A percentile compares a stretch with the other conserved stretches of the same genome.
Conservation (phyloP, 2,113 vertebrate species). For the Oreotrochilus melanogaster region DNA sequence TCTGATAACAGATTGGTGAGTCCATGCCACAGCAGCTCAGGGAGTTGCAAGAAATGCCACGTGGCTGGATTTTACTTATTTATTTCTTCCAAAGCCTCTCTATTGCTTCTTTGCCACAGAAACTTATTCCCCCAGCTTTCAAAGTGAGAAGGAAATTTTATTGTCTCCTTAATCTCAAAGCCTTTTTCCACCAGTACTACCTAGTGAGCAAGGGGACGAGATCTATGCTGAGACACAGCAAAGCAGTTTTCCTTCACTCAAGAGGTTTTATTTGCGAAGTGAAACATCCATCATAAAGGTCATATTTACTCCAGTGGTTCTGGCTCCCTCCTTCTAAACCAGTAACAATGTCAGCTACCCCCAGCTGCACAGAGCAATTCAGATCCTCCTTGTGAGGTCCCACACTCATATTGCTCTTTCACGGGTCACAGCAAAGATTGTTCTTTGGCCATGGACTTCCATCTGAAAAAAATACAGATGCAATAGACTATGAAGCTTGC, state of each 20-base stretch:
- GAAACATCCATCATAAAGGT: conserved; percentile 41
- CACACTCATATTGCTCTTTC: fast-evolving
- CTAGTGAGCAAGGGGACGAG: background rate
- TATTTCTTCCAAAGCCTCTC: background rate
- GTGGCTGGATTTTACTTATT: background rate
- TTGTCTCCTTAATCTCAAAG: conserved; percentile 45
- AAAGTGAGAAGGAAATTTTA: conserved; percentile 54
- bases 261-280: conserved; percentile 12
- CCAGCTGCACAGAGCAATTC: conserved; percentile 24
- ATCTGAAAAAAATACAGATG: background rate
- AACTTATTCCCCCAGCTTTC: conserved; percentile 52
- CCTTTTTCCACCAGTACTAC: conserved; percentile 16
- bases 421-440: background rate
- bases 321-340: background rate
- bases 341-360: background rate
- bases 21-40: conserved; percentile 11
- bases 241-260: conserved; percentile 41
- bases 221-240: background rate
- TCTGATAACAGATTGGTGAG: conserved; percentile 54
- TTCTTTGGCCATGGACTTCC: background rate
- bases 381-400: background rate
- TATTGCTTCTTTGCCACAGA: background rate
- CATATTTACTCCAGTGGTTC: background rate
- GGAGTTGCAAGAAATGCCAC: conserved; percentile 34
- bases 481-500: background rate